phyloP scores from a whole-genome alignment of 2,113 vertebrate genomes.

The Kobus ellipsiprymnus region DNA sequence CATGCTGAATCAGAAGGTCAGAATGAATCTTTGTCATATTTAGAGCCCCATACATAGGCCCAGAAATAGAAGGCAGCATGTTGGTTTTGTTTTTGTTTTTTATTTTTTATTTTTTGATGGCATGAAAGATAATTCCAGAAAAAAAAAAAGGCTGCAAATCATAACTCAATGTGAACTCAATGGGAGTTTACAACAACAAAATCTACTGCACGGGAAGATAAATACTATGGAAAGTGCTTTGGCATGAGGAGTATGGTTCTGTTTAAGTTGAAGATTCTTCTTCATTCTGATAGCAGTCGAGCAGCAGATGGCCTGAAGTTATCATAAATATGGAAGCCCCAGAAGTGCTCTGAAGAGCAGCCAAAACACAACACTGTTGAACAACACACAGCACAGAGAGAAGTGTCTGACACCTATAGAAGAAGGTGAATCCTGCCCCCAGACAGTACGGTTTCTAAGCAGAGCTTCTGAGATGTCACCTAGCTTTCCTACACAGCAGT shows the following conservation, averaged over 20 bases:
- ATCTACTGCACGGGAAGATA: conserved; percentile 15
- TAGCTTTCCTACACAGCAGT: neutral
- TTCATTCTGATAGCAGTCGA: conserved; percentile 59
- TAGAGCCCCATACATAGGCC: neutral
- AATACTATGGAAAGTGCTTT: conserved; percentile 31
- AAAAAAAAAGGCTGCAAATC: neutral
- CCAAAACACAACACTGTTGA: conserved; percentile 15
- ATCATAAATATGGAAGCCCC: conserved; percentile 71
- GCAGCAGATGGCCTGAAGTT: conserved; percentile 73
- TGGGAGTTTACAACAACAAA: conserved; percentile 51
- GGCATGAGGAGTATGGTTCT: conserved; percentile 51
- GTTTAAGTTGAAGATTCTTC: conserved; percentile 63
- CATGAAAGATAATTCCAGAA: neutral
- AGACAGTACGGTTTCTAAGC: neutral
- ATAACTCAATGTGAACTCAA: neutral
- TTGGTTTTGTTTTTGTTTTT: neutral
- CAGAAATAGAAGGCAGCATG: conserved; percentile 34
- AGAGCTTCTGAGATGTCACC: neutral
- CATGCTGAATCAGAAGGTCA: conserved; percentile 57
- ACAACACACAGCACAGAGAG: conserved; percentile 28
- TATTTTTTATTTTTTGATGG: neutral
- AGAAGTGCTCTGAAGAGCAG: conserved; percentile 57
- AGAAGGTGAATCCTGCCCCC: neutral
- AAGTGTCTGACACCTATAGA: conserved; percentile 20
- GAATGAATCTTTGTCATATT: conserved; percentile 50